Base-by-base conservation (phyloP, 2,797 vertebrate genomes). In the Sebastes trivittatus region DNA sequence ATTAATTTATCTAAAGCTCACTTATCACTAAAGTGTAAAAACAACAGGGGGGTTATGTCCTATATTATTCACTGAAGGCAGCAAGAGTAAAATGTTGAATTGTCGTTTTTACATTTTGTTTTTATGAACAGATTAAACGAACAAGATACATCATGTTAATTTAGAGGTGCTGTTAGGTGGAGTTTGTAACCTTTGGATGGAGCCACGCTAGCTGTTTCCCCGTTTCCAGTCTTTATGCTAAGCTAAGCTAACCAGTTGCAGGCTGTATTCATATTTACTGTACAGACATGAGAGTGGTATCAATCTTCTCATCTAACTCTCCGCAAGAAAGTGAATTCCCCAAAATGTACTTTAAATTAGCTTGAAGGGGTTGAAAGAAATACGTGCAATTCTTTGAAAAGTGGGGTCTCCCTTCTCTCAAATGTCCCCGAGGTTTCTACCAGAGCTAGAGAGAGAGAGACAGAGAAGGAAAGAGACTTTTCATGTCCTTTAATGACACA, bases 401-500 rank as follows among this genome's bases (percentile, higher is more conserved):
- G 5, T 42, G 25, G 59, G 11, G 11, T 72, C 55, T 46, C 18
- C 60, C 29, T 14, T 69, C 54, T 29, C 30, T 67, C 25, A 36
- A 58, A 82, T 58, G 46, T 18, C 63, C 23, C 20, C 3, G 4
- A 38, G 30, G 42, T 60, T 79, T 55, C 54, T 36, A 5, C n/a
- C 52, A 65, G 42, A 58, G 64, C 36, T 13, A 64, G 11, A 58
- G 62, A 49, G 58, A 49, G 58, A 49, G 25, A 63, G 18, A 67
- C 14, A 63, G 49, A 75, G 52, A 34, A 52, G 36, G 6, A 73
- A 85, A 85, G 36, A 70, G 55, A 77, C 73, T 85, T 83, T 70
- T 59, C 77, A 38, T 84, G 89, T 90, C 80, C 73, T 88, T 87
- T 77, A 87, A 80, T 54, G 64, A 66, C 74, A 85, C 82, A 72